Conservation (phyloP, 2,113 vertebrate species). For the Polyodon spathula region DNA sequence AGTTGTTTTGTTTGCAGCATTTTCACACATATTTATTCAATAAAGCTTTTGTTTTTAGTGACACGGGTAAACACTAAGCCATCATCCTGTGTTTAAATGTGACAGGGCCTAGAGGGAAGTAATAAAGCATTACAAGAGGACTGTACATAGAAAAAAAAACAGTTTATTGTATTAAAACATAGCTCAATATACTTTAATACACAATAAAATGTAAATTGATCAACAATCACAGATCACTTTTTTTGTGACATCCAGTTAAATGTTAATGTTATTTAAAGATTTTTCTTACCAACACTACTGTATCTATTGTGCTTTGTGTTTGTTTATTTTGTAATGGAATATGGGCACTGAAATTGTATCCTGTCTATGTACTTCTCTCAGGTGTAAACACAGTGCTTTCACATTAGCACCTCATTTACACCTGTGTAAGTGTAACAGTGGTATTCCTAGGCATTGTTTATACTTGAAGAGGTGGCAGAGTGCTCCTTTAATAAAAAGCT, state of each 20-base stretch:
- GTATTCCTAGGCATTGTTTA: not conserved
- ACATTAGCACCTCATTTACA: not conserved
- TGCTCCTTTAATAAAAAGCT: not conserved
- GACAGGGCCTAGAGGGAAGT: slow-evolving; percentile 49
- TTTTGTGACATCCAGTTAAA: no score
- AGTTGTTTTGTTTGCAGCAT: slow-evolving; percentile 49
- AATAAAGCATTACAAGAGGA: slow-evolving; percentile 47
- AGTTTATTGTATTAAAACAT: not conserved
- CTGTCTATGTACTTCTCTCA: not conserved
- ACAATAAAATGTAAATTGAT: no score
- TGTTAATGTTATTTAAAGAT: no score
- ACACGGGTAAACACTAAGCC: slow-evolving; percentile 39
- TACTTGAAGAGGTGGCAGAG: not conserved
- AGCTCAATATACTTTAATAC: no score
- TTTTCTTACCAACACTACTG: no score
- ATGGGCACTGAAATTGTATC: no score
- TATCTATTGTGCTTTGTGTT: no score
- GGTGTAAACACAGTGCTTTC: not conserved
- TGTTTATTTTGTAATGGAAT: no score
- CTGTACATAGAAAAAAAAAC: slow-evolving; percentile 25
- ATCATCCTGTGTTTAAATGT: slow-evolving; percentile 51
- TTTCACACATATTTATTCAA: slow-evolving; percentile 69
- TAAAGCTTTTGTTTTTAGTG: slow-evolving; percentile 58
- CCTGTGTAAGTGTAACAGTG: not conserved
- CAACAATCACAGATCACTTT: no score